phyloP scores from a whole-genome alignment of 2,113 vertebrate species.

The Carettochelys insculpta region DNA sequence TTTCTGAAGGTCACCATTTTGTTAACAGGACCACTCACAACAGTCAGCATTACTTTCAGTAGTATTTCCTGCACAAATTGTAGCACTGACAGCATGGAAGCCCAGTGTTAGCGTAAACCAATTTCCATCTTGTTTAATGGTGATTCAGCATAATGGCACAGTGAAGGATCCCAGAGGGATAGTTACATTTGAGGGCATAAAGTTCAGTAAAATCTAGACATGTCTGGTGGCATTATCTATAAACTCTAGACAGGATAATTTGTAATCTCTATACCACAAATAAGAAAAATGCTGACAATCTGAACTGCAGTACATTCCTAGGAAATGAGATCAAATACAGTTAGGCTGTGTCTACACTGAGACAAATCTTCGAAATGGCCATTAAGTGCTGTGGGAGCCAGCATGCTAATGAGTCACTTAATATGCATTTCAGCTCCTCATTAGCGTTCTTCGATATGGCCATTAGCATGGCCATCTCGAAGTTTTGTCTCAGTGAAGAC shows the following conservation, averaged over 20 bases:
- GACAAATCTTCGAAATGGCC: too few species aligned
- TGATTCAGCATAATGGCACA: not conserved
- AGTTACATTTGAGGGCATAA: not conserved
- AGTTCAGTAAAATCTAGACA: not conserved
- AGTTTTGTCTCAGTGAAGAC: too few species aligned
- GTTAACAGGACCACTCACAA: not conserved
- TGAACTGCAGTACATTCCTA: not conserved
- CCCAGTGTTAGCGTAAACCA: not conserved
- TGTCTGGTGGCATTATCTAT: not conserved
- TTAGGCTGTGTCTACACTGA: too few species aligned
- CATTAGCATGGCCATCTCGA: too few species aligned
- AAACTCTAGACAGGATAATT: not conserved
- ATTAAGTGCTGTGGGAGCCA: too few species aligned
- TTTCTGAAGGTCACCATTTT: not conserved
- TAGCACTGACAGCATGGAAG: not conserved
- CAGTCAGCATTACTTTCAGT: not conserved
- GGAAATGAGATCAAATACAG: constrained; percentile 5
- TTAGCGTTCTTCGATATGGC: too few species aligned
- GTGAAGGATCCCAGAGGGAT: not conserved
- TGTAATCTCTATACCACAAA: not conserved
- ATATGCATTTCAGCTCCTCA: too few species aligned
- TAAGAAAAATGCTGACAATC: not conserved
- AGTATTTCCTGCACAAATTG: not conserved
- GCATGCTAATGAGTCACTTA: too few species aligned
- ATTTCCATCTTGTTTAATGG: not conserved